Conservation (phyloP, 2,113 vertebrate species). For the Triplophysa siluroides region DNA sequence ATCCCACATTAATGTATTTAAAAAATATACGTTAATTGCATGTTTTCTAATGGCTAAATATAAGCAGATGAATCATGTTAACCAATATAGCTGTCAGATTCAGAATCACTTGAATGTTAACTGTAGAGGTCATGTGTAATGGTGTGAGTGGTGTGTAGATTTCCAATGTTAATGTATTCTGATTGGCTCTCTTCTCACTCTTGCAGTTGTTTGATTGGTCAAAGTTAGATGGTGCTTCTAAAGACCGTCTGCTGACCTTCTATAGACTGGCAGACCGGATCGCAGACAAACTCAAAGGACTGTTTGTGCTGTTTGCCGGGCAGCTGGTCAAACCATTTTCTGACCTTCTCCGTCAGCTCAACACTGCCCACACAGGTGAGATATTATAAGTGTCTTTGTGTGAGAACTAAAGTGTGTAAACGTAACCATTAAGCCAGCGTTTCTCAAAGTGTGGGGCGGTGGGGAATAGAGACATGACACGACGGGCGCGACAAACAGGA, state of each 20-base stretch:
- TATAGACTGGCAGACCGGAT: constrained; percentile 80
- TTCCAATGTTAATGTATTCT: neutral
- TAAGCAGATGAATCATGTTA: too few species aligned
- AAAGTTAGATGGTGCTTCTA: constrained; percentile 74
- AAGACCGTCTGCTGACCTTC: constrained; percentile 88
- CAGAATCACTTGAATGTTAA: too few species aligned
- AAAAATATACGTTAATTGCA: too few species aligned
- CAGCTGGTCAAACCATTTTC: constrained; percentile 89
- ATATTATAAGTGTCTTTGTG: neutral
- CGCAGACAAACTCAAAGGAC: constrained; percentile 87
- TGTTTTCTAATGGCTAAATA: too few species aligned
- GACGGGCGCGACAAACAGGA: too few species aligned
- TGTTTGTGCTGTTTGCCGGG: constrained; percentile 92
- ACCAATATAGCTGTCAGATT: too few species aligned
- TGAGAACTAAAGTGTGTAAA: neutral
- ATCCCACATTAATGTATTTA: too few species aligned
- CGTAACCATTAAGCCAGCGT: neutral
- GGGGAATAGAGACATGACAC: too few species aligned
- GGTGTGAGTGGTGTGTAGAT: too few species aligned
- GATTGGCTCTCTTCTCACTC: neutral
- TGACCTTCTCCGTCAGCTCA: constrained; percentile 80
- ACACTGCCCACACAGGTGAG: constrained; percentile 78
- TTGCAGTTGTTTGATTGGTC: constrained; percentile 92
- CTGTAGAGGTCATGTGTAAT: too few species aligned
- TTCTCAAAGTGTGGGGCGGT: too few species aligned